Evolutionary conservation across 2,797 vertebrate species (phyloP).

Genomic region (Scolopax bukidnonensis): DNA sequence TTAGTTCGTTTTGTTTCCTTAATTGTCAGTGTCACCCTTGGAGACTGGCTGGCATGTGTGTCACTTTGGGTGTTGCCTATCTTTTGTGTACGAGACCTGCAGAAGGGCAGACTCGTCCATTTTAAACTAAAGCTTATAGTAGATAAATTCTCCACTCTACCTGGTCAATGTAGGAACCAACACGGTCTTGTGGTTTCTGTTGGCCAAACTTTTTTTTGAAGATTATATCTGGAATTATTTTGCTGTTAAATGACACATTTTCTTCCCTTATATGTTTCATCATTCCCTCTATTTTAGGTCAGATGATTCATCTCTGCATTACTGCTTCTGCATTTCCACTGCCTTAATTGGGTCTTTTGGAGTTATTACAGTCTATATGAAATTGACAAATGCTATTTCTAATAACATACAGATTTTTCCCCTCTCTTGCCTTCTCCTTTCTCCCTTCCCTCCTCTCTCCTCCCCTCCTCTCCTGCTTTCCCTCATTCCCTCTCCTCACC

Average conservation of each 20-base stretch:
- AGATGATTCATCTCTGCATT: constrained; percentile 66
- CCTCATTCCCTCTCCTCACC: not conserved
- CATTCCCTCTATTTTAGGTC: constrained; percentile 53
- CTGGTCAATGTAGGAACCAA: not conserved
- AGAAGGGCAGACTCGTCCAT: not conserved
- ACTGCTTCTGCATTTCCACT: constrained; percentile 54
- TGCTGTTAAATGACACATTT: constrained; percentile 44
- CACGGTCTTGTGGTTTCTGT: not conserved
- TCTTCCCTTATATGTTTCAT: constrained; percentile 38
- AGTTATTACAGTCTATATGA: constrained; percentile 8
- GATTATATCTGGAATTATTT: constrained; percentile 15
- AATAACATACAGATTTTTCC: not conserved
- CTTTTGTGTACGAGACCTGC: not conserved
- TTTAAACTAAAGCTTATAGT: not conserved
- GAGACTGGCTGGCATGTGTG: not conserved
- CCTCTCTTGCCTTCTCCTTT: not conserved
- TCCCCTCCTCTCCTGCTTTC: not conserved
- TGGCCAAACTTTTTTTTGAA: not conserved
- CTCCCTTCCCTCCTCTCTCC: not conserved
- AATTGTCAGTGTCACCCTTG: not conserved
- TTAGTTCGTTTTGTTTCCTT: not conserved
- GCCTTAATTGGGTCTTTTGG: constrained; percentile 55
- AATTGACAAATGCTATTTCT: constrained; percentile 27
- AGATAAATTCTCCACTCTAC: not conserved
- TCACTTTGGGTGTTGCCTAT: not conserved